Evolutionary conservation across 2,797 vertebrate species (phyloP).

Genomic region (Danio choprae): DNA sequence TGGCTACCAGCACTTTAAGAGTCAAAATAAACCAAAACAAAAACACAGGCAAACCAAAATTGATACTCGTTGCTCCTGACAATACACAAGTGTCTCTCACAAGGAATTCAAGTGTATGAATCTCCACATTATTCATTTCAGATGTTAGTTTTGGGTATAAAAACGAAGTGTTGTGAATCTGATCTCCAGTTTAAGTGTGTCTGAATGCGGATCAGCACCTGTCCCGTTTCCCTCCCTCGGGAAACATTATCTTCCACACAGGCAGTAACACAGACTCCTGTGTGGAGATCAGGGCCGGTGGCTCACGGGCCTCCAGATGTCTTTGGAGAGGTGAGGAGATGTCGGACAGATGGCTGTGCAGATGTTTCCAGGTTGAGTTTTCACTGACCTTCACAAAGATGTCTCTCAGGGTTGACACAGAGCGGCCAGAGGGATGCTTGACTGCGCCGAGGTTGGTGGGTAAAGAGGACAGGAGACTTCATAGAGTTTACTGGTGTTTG

Average conservation of each 20-base stretch:
- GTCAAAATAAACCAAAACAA: no score
- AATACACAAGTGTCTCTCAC: no score
- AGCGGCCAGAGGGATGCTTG: background rate
- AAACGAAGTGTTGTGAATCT: background rate
- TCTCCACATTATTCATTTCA: no score
- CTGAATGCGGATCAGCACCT: slow-evolving; percentile 19
- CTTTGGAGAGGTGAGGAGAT: slow-evolving; percentile 21
- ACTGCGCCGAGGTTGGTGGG: background rate
- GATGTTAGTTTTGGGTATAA: background rate
- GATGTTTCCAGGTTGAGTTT: slow-evolving; percentile 39
- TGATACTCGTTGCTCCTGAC: no score
- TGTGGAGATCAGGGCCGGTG: slow-evolving; percentile 50
- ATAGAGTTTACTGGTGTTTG: background rate
- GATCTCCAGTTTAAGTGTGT: background rate
- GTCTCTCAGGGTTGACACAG: background rate
- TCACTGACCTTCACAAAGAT: slow-evolving; percentile 39
- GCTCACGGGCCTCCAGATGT: slow-evolving; percentile 38
- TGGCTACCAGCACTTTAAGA: no score
- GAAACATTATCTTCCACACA: slow-evolving; percentile 15
- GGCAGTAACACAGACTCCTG: slow-evolving; percentile 41
- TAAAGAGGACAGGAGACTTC: background rate
- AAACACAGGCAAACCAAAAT: no score
- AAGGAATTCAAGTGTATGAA: no score
- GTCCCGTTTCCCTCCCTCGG: slow-evolving; percentile 7
- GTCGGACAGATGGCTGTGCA: slow-evolving; percentile 18